Conservation (phyloP, 2,113 vertebrate species). For the Gambusia affinis region DNA sequence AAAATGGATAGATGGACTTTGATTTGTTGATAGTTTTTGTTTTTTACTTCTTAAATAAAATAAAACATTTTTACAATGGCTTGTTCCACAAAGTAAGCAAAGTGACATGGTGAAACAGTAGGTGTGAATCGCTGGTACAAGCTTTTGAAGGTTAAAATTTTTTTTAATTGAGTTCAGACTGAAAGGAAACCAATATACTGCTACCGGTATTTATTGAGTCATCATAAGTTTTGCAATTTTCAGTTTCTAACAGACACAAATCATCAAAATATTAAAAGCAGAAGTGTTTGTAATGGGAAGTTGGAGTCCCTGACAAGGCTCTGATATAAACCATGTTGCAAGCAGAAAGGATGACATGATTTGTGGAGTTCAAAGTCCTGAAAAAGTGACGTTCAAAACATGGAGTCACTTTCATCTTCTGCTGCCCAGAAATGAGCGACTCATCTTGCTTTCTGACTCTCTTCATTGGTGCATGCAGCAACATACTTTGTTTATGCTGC, state of each 20-base stretch:
- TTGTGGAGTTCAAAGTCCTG: slow-evolving; percentile 38
- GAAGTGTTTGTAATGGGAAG: slow-evolving; percentile 5
- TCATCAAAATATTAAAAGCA: not conserved
- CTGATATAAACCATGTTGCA: not conserved
- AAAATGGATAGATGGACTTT: too few species aligned
- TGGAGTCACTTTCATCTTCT: slow-evolving; percentile 65
- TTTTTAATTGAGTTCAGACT: too few species aligned
- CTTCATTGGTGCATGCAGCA: slow-evolving; percentile 29
- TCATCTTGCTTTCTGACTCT: slow-evolving; percentile 59
- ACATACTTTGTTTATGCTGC: slow-evolving; percentile 58
- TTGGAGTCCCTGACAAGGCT: slow-evolving; percentile 14
- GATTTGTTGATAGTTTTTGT: too few species aligned
- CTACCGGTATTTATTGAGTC: too few species aligned
- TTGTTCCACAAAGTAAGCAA: not conserved
- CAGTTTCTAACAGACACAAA: slow-evolving; percentile 1
- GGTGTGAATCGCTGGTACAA: too few species aligned
- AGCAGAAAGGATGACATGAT: slow-evolving; percentile 37
- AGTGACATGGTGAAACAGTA: not conserved
- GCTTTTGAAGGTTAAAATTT: too few species aligned
- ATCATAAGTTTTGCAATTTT: not conserved
- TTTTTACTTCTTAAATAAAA: not conserved
- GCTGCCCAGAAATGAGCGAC: slow-evolving; percentile 50
- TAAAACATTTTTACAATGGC: not conserved
- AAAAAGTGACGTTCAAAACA: slow-evolving; percentile 48
- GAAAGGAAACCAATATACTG: too few species aligned